These are phyloP conservation scores for Helostoma temminkii DNA, from an alignment of 2,797 vertebrate genomes.

Conservation along the genomic window DNA sequence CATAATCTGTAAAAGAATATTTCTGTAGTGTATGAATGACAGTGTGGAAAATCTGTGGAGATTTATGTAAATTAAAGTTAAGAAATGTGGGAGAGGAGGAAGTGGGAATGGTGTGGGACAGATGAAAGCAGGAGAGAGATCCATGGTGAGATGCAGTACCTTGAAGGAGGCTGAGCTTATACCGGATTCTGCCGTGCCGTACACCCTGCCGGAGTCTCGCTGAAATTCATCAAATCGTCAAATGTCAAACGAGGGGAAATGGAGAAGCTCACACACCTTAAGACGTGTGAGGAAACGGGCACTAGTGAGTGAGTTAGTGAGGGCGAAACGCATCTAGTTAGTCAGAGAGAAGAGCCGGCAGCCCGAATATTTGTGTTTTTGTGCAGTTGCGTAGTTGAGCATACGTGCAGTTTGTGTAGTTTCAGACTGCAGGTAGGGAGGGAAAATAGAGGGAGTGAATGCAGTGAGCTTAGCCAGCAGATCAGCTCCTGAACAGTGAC, in stretches of 20 bases:
- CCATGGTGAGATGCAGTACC: conserved; percentile 83
- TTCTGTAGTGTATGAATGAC: conserved; percentile 6
- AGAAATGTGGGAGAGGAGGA: conserved; percentile 30
- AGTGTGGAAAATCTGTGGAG: conserved; percentile 15
- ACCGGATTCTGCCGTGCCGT: conserved; percentile 90
- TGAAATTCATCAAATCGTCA: conserved; percentile 87
- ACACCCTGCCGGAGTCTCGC: conserved; percentile 87
- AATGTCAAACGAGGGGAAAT: conserved; percentile 72
- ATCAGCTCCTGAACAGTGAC: conserved; percentile 53
- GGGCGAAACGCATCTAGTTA: conserved; percentile 75
- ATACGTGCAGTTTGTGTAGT: conserved; percentile 48
- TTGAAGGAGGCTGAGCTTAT: conserved; percentile 91
- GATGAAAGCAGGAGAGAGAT: conserved; percentile 61
- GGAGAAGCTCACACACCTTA: conserved; percentile 71
- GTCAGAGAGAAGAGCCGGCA: conserved; percentile 70
- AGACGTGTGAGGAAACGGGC: conserved; percentile 60
- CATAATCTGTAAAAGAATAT: conserved; percentile 6
- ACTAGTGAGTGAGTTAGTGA: conserved; percentile 72
- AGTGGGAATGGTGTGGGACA: conserved; percentile 37
- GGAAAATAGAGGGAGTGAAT: conserved; percentile 41
- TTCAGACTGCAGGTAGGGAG: conserved; percentile 46
- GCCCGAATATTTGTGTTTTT: conserved; percentile 45
- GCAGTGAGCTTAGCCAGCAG: conserved; percentile 56
- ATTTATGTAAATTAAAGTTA: conserved; percentile 27
- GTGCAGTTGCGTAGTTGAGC: conserved; percentile 32